A percentile compares a stretch with the other conserved stretches of the same genome.
Conservation (phyloP, 2,888 invertebrate genomes). For the Callosobruchus maculatus region DNA sequence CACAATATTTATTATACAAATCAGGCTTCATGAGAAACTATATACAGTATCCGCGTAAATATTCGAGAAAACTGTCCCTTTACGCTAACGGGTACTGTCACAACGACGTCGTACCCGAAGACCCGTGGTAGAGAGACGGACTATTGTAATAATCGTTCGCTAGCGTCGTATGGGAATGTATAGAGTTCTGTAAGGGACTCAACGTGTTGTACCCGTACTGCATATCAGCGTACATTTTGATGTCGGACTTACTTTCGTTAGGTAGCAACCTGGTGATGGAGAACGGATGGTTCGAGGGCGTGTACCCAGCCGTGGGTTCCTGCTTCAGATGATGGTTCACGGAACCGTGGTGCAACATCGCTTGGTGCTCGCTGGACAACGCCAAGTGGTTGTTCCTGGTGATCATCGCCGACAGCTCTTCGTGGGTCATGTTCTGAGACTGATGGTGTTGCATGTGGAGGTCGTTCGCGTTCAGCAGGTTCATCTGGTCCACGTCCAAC, state of each 20-base stretch:
- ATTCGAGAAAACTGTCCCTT: constrained; percentile 37
- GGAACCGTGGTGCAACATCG: constrained; percentile 42
- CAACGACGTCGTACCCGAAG: constrained; percentile 76
- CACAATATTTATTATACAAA: neutral
- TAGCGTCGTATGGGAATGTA: constrained; percentile 53
- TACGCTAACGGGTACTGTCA: constrained; percentile 91
- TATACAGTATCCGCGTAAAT: constrained; percentile 4
- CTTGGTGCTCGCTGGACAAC: constrained; percentile 45
- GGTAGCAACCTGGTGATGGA: constrained; percentile 91
- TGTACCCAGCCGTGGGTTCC: constrained; percentile 55
- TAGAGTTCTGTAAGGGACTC: constrained; percentile 59
- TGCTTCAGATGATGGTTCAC: constrained; percentile 60
- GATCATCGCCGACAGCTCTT: constrained; percentile 64
- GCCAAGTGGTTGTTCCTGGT: constrained; percentile 59
- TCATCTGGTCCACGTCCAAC: constrained; percentile 63
- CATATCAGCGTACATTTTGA: constrained; percentile 85
- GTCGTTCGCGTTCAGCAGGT: constrained; percentile 56
- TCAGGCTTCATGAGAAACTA: neutral
- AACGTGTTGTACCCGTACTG: constrained; percentile 63
- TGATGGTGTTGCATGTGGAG: constrained; percentile 50
- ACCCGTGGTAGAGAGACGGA: constrained; percentile 71
- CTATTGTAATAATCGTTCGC: constrained; percentile 80
- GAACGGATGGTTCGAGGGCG: constrained; percentile 86
- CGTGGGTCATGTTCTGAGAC: constrained; percentile 53
- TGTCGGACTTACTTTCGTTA: constrained; percentile 81